Percentiles rank a stretch among this genome's conserved stretches.
Evolutionary conservation across 2,888 invertebrate species (phyloP).

Genomic region (Sesamia inferens): DNA sequence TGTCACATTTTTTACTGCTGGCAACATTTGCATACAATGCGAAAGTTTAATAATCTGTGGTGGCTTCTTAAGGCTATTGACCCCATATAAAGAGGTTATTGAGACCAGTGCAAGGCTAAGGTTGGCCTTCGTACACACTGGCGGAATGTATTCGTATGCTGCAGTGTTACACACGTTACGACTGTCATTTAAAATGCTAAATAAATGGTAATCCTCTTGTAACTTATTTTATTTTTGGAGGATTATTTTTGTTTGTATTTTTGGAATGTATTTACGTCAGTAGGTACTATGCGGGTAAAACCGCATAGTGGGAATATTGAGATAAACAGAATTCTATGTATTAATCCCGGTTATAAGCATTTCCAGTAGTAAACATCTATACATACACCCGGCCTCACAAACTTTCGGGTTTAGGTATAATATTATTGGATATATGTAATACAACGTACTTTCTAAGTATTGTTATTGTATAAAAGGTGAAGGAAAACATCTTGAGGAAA

Average conservation of each 20-base stretch:
- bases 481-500: too few relatives aligned
- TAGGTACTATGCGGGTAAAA: too few relatives aligned
- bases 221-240: slow-evolving; percentile 15
- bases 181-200: slow-evolving; percentile 35
- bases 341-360: too few relatives aligned
- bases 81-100: slow-evolving; percentile 58
- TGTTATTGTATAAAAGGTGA: too few relatives aligned
- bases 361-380: too few relatives aligned
- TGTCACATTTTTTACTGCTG: slow-evolving; percentile 56
- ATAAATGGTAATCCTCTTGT: slow-evolving; percentile 5
- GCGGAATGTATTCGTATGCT: slow-evolving; percentile 43
- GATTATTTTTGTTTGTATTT: background rate
- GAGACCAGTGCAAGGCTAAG: slow-evolving; percentile 63
- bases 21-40: slow-evolving; percentile 74
- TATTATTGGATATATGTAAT: too few relatives aligned
- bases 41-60: slow-evolving; percentile 59
- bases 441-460: too few relatives aligned
- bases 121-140: slow-evolving; percentile 38
- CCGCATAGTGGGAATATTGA: too few relatives aligned
- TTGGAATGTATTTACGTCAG: background rate
- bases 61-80: slow-evolving; percentile 58
- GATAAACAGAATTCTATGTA: too few relatives aligned
- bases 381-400: too few relatives aligned
- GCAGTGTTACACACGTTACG: slow-evolving; percentile 50
- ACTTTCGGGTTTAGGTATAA: too few relatives aligned